Percentiles rank a stretch among this genome's conserved stretches.
Evolutionary conservation across 2,888 invertebrate species (phyloP).

Genomic region (Drosophila acutilabella): DNA sequence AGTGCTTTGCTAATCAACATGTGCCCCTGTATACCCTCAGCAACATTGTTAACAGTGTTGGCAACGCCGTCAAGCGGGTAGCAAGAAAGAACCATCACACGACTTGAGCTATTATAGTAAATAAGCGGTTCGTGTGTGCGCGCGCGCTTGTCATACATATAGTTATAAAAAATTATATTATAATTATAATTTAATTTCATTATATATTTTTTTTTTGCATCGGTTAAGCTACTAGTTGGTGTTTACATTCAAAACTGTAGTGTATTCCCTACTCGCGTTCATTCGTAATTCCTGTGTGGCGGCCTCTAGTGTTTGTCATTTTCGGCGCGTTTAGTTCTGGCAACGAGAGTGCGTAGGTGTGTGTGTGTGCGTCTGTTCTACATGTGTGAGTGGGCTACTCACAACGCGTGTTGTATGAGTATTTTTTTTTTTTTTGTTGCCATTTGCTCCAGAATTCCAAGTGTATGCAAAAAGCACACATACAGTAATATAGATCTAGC

Average conservation of each 20-base stretch:
- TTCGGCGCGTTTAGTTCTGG: slow-evolving; percentile 40
- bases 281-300: slow-evolving; percentile 16
- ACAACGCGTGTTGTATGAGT: slow-evolving; percentile 42
- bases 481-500: slow-evolving; percentile 13
- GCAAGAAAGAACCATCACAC: slow-evolving; percentile 43
- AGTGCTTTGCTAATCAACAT: slow-evolving; percentile 42
- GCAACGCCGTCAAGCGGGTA: slow-evolving; percentile 55
- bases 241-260: slow-evolving; percentile 16
- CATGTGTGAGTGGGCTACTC: slow-evolving; percentile 29
- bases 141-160: slow-evolving; percentile 38
- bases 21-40: slow-evolving; percentile 30
- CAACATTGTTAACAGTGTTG: slow-evolving; percentile 44
- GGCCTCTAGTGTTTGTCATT: slow-evolving; percentile 31
- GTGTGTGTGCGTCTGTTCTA: slow-evolving; percentile 19
- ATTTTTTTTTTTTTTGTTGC: slow-evolving; percentile 35
- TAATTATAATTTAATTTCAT: slow-evolving; percentile 9
- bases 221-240: slow-evolving; percentile 8
- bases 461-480: slow-evolving; percentile 13
- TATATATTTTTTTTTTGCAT: slow-evolving; percentile 5
- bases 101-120: slow-evolving; percentile 50
- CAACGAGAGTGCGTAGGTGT: slow-evolving; percentile 44
- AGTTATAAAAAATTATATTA: slow-evolving; percentile 23
- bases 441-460: slow-evolving; percentile 22
- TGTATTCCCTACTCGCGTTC: slow-evolving; percentile 12
- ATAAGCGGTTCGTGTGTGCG: slow-evolving; percentile 55